Evolutionary conservation across 2,113 vertebrate species (phyloP), one percentile per base, ranked within the genome.

Genomic region (Alaudala cheleensis): DNA sequence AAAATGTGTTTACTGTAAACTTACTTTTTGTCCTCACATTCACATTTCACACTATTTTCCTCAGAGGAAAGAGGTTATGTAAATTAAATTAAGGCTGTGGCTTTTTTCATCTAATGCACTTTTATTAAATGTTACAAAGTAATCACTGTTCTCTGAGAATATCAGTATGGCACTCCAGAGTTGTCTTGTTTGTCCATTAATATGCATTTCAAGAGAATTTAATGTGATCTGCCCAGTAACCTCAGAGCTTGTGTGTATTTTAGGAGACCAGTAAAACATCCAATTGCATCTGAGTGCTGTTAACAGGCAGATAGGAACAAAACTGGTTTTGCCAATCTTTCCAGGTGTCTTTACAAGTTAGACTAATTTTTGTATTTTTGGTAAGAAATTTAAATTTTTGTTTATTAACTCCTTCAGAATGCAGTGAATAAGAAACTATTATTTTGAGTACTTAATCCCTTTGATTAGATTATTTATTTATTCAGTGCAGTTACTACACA

Each of bases 291-390:
- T 61, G 33, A 50, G 22, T 22, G 49, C 65, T 91, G 29, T 57
- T 87, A 53, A 87, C 67, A 65, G 9, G 15, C 26, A 40, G 15
- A 87, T 85, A 89, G 81, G 81, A 95, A 69, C 5, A 85, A 64
- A 81, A 72, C 6, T 66, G 31, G 21, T 66, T 69, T 87, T 93
- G 31, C 37, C 31, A 61, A 10, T 61, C 73, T 80, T 88, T 58
- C 49, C 49, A 84, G 49, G 39, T 91, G 23, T 95, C 61, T 90
- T 95, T 90, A 77, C 33, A 72, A 92, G 62, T 93, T 90, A 91
- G 62, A 85, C 61, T 84, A 22, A 29, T 92, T 92, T 96, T 92
- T 50, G 6, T 66, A 34, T 79, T 78, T 31, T 88, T 74, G 56
- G 58, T 42, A 67, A 82, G 15, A n/a, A 62, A 88, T 79, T 85